These are phyloP conservation scores for Hemiprocne comata DNA, from an alignment of 2,113 vertebrate genomes.

Conservation along the genomic window DNA sequence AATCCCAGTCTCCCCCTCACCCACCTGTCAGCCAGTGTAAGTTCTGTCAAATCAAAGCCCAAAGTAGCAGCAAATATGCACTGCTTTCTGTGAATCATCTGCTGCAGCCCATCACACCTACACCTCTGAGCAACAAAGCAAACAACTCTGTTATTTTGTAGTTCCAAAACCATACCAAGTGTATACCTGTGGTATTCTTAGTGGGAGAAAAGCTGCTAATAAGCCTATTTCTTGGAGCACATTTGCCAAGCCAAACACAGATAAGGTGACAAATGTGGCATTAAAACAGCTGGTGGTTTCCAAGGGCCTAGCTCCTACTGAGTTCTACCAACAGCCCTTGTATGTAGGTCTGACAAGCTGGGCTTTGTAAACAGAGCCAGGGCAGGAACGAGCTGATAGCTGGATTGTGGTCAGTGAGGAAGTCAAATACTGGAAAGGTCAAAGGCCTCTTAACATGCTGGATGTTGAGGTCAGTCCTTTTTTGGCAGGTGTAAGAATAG, in stretches of 20 bases:
- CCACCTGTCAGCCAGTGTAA: neutral
- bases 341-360: neutral
- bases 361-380: neutral
- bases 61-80: neutral
- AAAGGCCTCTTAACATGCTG: neutral
- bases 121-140: neutral
- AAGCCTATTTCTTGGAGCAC: neutral
- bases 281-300: neutral
- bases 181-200: neutral
- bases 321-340: neutral
- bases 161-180: neutral
- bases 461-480: neutral
- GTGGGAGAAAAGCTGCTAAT: neutral
- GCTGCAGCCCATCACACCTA: neutral
- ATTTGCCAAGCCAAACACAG: neutral
- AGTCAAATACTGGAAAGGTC: neutral
- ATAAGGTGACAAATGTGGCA: neutral
- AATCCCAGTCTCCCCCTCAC: neutral
- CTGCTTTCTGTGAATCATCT: neutral
- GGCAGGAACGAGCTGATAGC: neutral
- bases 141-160: neutral
- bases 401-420: neutral
- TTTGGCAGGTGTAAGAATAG: neutral
- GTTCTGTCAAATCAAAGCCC: neutral
- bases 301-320: neutral